Conservation (phyloP, 2,113 vertebrate genomes). For the Tachysurus vachellii region DNA sequence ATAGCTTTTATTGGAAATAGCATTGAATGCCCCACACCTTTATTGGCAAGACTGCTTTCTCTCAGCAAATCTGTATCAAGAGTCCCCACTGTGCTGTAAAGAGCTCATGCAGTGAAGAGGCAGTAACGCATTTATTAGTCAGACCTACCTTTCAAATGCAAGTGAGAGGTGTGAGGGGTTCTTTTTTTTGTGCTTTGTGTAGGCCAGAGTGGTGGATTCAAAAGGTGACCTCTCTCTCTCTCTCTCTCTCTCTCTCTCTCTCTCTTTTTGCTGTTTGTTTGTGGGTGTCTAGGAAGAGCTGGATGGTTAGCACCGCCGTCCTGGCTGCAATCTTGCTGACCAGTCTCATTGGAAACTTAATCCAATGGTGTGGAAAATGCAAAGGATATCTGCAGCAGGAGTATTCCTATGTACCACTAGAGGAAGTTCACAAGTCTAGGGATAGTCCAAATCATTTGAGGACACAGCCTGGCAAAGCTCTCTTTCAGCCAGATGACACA, state of each 20-base stretch:
- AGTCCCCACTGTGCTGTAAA: slow-evolving; percentile 47
- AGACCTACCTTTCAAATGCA: slow-evolving; percentile 59
- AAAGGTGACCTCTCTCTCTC: slow-evolving; percentile 18
- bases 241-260: slow-evolving; percentile 3
- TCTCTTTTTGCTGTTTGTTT: slow-evolving; percentile 32
- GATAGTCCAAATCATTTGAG: background rate
- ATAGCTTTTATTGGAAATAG: slow-evolving; percentile 25
- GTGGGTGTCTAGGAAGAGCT: slow-evolving; percentile 64
- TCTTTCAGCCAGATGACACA: slow-evolving; percentile 41
- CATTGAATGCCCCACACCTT: slow-evolving; percentile 2
- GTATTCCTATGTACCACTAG: slow-evolving; percentile 72
- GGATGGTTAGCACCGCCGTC: slow-evolving; percentile 61
- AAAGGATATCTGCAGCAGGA: background rate
- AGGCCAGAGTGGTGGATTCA: slow-evolving; percentile 34
- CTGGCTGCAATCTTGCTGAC: slow-evolving; percentile 60
- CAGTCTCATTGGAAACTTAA: slow-evolving; percentile 65
- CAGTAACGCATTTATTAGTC: slow-evolving; percentile 50
- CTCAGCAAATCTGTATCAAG: background rate
- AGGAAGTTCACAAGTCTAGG: slow-evolving; percentile 47
- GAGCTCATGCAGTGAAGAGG: background rate
- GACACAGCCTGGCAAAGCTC: background rate
- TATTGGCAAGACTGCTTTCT: background rate
- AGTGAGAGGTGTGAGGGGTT: slow-evolving; percentile 57
- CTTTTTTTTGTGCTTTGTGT: slow-evolving; percentile 49
- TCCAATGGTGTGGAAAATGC: slow-evolving; percentile 44